A percentile compares a stretch with the other conserved stretches of the same genome.
phyloP scores from a whole-genome alignment of 2,113 vertebrate species.

The Nothocercus julius region DNA sequence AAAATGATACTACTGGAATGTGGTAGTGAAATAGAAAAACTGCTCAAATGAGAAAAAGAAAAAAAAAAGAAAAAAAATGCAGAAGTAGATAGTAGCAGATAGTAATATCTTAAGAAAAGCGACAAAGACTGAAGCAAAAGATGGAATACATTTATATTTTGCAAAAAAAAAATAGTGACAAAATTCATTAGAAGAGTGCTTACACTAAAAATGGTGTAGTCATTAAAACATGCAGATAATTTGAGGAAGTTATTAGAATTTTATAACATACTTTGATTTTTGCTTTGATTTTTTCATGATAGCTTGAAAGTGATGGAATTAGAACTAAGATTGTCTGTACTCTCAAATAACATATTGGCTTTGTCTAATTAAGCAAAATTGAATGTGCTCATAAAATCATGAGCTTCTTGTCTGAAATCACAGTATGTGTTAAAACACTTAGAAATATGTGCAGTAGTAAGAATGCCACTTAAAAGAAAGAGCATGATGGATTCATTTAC shows the following conservation, averaged over 20 bases:
- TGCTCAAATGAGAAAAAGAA: slow-evolving; percentile 3
- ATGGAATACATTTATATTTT: neutral
- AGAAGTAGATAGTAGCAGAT: neutral
- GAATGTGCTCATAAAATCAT: neutral
- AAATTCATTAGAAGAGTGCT: neutral
- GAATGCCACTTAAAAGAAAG: neutral
- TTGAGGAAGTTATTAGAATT: neutral
- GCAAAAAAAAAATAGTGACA: neutral
- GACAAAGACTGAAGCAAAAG: neutral
- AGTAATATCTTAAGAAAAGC: neutral
- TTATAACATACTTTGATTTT: neutral
- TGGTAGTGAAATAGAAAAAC: neutral
- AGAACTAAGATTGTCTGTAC: neutral
- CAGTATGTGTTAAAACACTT: neutral
- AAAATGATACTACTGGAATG: neutral
- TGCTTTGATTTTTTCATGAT: neutral
- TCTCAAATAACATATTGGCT: neutral
- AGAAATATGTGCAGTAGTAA: neutral
- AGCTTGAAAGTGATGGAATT: neutral
- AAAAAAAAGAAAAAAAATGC: neutral
- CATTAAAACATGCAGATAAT: neutral
- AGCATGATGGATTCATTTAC: neutral
- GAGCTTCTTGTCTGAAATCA: neutral
- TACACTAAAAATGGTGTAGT: neutral
- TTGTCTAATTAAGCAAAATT: slow-evolving; percentile 6